phyloP scores from a whole-genome alignment of 2,113 vertebrate species.

The Gulo gulo region DNA sequence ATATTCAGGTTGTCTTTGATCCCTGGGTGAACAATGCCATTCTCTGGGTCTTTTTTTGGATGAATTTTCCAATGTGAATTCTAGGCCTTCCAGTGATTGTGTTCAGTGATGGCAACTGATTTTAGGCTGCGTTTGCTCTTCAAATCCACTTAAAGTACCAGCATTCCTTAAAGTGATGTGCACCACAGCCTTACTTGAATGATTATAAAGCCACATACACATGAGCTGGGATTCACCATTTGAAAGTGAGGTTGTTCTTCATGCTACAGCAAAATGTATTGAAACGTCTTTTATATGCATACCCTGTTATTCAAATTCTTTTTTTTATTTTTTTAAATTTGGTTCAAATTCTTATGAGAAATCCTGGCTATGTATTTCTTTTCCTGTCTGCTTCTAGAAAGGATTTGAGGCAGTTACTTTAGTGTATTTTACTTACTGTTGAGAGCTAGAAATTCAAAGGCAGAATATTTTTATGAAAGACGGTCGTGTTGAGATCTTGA shows the following conservation, averaged over 20 bases:
- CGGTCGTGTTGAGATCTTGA: background rate
- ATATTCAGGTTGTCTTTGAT: conserved; percentile 42
- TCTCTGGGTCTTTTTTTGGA: conserved; percentile 38
- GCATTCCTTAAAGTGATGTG: background rate
- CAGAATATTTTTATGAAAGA: conserved; percentile 38
- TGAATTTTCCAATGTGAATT: conserved; percentile 34
- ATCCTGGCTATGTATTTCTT: conserved; percentile 35
- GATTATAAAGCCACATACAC: background rate
- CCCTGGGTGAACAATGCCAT: background rate
- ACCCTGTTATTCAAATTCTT: background rate
- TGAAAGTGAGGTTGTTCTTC: conserved; percentile 37
- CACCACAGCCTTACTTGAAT: background rate
- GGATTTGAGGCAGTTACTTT: background rate
- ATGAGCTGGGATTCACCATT: background rate
- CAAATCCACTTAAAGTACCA: background rate
- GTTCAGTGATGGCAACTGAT: background rate
- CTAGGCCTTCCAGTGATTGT: background rate
- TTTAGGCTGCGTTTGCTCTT: conserved; percentile 17
- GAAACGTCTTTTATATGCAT: background rate
- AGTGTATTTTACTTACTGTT: conserved; percentile 16
- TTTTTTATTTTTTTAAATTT: too few species aligned
- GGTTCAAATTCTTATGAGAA: conserved; percentile 20
- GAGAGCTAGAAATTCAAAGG: conserved; percentile 38
- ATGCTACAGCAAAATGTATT: conserved; percentile 16
- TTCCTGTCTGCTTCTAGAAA: conserved; percentile 33